A percentile compares a stretch with the other conserved stretches of the same genome.
phyloP scores from a whole-genome alignment of 2,888 invertebrate species.

The Rhimphoctona megacephalus region DNA sequence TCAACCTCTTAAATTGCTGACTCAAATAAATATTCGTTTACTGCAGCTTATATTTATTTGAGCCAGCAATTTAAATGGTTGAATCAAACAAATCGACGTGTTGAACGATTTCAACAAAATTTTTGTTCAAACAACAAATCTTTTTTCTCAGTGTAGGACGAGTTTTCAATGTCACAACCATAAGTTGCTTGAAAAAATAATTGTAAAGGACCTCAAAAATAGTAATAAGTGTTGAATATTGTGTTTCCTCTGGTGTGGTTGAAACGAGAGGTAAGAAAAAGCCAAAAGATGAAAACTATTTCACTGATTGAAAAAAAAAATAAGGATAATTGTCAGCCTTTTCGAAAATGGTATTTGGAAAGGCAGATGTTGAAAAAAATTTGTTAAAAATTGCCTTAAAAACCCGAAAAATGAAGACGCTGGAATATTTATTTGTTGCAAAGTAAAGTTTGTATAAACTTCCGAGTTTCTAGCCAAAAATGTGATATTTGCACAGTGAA shows the following conservation, averaged over 20 bases:
- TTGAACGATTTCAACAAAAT: no score
- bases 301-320: not conserved
- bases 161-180: not conserved
- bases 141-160: no score
- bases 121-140: no score
- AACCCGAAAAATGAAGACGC: not conserved
- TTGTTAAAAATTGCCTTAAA: no score
- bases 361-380: not conserved
- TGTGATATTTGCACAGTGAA: not conserved
- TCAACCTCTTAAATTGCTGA: no score
- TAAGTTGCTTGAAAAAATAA: not conserved
- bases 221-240: not conserved
- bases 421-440: not conserved
- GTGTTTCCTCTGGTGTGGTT: not conserved
- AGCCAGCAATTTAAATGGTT: no score
- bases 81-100: no score
- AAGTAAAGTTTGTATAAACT: not conserved
- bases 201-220: not conserved
- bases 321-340: not conserved
- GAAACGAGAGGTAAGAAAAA: not conserved
- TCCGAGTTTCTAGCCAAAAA: not conserved
- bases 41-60: no score
- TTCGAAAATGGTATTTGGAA: not conserved
- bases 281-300: not conserved
- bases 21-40: no score